Evolutionary conservation across 2,113 vertebrate species (phyloP), one percentile per base, ranked within the genome.

Genomic region (Chloebia gouldiae): DNA sequence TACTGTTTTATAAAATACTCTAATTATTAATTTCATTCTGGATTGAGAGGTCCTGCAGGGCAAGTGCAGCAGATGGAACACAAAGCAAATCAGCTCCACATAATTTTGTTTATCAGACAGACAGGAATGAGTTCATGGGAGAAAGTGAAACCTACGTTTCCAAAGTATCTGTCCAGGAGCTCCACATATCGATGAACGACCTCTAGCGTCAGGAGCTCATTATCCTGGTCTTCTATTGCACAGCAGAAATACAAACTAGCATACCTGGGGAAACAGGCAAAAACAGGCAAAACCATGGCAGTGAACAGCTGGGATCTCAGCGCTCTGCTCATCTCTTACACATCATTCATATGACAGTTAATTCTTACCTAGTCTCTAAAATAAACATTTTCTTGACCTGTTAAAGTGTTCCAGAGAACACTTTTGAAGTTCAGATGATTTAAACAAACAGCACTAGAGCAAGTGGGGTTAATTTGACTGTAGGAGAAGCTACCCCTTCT

Each of bases 171-270:
- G 96, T 99, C 99, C 98, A 99, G 95, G 85, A 99, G 86, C 95
- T 99, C 99, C 27, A 99, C 99, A 0, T 99, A 99, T 90, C 99
- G 96, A 97, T 99, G 99, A 68, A 99, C 98, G 30, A 99, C 97
- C 83, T 99, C 99, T 42, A 99, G 98, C 3, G 98, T 97, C 97
- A 99, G 97, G 75, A 99, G 98, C 95, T 99, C 99, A 39, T 99
- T 99, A 79, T 99, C 99, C 63, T 98, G 97, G 61, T 98, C 97
- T 79, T 99, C 99, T 97, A 99, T 92, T 81, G 98, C 99, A 89
- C 98, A 97, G 82, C 99, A 99, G 98, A 99, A 99, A 94, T 99
- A 99, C 90, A 99, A 97, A 90, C 99, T 99, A 92, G 99, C 99
- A 64, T 99, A 99, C 97, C 99, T 99, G 72, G 82, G 81, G 72